Base-by-base conservation (phyloP, 1,140 invertebrate species). In the Drosophila navojoa region DNA sequence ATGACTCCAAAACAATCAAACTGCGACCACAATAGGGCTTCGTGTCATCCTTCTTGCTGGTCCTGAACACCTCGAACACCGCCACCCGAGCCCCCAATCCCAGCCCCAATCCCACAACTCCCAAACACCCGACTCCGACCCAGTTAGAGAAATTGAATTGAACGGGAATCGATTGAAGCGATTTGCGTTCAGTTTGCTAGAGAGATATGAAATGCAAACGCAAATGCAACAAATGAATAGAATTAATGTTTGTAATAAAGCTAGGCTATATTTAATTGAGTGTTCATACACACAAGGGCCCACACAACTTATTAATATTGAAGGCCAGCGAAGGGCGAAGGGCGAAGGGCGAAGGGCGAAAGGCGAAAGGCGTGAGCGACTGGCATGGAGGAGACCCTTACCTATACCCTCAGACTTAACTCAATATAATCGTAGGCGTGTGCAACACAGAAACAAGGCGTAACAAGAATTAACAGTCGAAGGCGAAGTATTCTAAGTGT, bases 401-500 rank as follows among this genome's bases (percentile, higher is more conserved):
- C 19, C 32, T 32, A 13, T 13, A 25, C 19, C 32, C 53, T 42
- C n/a, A 44, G 42, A 6, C 13, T 40, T 19, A 15, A 22, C 40
- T 45, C 42, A 29, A 45, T 45, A 32, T 15, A 45, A 16, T 9
- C 25, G 57, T 32, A n/a, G 42, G 25, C 25, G 57, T 59, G 57
- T 29, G 42, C 42, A 54, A 16, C 49, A 53, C 49, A 45, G 29
- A 27, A 50, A 57, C 19, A 66, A 55, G 2, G 22, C 47, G 47
- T 52, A 60, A 42, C 29, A n/a, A 50, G 57, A 50, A 60, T 29
- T 52, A 7, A 40, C 25, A n/a, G 38, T 45, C 38, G 10, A 44
- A 15, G 19, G 50, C 40, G 58, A 59, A 29, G 40, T 61, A 70
- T 58, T 71, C 27, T 84, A 85, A 84, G 80, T 75, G 80, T 80